Evolutionary conservation across 30 jellyfish, hydroid and myxozoan genomes (phyloP).

Genomic region (Nemopilema nomurai): DNA sequence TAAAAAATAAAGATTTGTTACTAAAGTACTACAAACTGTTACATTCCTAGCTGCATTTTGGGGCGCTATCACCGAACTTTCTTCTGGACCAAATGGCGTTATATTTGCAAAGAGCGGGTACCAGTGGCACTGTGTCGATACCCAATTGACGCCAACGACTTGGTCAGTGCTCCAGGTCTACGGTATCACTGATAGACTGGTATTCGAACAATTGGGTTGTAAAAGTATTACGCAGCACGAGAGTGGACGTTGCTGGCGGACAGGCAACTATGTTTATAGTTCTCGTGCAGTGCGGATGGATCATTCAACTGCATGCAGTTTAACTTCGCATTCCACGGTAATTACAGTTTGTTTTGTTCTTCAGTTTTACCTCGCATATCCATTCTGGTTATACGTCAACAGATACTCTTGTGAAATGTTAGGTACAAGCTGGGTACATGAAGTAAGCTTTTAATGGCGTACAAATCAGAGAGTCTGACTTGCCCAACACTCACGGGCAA

Average conservation of each 20-base stretch:
- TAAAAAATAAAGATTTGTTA: no score
- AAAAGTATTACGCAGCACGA: not conserved
- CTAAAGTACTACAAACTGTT: no score
- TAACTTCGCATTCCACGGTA: no score
- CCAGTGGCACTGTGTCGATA: conserved; percentile 9
- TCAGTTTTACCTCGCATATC: not conserved
- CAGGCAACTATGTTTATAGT: no score
- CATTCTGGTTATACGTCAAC: no score
- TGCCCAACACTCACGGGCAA: no score
- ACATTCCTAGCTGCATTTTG: not conserved
- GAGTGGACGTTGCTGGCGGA: not conserved
- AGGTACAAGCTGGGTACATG: no score
- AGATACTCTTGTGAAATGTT: no score
- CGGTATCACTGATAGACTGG: not conserved
- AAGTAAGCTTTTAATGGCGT: no score
- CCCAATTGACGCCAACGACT: not conserved
- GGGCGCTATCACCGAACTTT: conserved; percentile 6
- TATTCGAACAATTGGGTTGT: not conserved
- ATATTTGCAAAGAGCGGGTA: conserved; percentile 13
- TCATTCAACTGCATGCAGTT: no score
- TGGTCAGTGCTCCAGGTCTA: not conserved
- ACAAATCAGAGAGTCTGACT: no score
- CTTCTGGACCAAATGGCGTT: not conserved
- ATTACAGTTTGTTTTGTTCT: not conserved
- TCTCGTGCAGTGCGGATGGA: no score